phyloP scores from a whole-genome alignment of 2,888 invertebrate species.

The Himalopsyche tibetana region DNA sequence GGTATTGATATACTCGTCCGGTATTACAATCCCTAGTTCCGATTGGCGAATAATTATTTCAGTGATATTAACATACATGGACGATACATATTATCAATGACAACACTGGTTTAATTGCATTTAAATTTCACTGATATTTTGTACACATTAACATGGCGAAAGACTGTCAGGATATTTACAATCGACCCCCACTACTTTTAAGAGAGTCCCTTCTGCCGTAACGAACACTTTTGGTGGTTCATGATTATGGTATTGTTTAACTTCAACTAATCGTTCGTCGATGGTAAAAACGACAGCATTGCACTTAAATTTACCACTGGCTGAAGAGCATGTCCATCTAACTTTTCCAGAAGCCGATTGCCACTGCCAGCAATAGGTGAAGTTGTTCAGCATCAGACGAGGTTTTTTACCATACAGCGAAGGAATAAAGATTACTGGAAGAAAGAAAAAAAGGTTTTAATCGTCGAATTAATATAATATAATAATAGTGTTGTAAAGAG shows the following conservation, averaged over 20 bases:
- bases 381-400: neutral
- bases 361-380: neutral
- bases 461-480: no score
- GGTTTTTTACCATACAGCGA: neutral
- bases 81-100: no score
- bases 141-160: no score
- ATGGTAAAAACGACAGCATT: neutral
- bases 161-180: no score
- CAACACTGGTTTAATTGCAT: no score
- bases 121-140: no score
- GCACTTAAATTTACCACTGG: neutral
- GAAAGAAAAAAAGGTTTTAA: neutral
- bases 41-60: no score
- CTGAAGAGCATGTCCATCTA: constrained; percentile 1
- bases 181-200: neutral
- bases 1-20: no score
- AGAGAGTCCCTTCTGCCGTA: neutral
- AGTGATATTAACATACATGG: no score
- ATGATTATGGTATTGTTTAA: neutral
- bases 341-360: neutral
- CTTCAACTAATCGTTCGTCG: neutral
- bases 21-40: no score
- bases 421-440: constrained; percentile 32
- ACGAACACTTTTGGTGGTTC: neutral
- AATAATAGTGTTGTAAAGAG: no score